Base-by-base conservation (phyloP, 1,140 invertebrate species). In the Tyrophagus putrescentiae region DNA sequence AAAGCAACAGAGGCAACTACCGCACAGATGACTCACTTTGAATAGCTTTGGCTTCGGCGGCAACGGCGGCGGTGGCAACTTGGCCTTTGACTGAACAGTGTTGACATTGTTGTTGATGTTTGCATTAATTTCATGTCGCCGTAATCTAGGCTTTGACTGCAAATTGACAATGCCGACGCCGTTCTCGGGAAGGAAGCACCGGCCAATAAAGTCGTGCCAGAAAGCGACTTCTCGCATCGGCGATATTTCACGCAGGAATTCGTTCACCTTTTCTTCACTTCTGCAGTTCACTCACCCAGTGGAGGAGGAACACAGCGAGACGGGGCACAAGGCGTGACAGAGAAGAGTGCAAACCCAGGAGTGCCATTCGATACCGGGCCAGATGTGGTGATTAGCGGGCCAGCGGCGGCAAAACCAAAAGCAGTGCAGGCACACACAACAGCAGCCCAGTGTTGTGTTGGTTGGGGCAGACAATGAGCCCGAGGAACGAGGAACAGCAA, bases 131-230 rank as follows among this genome's bases (percentile, higher is more conserved):
- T 9, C 52, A 54, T 54, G 7, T 54, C 9, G 18, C 23, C 6
- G 6, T 23, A 23, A 31, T 31, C 18, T 39, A n/a, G 11, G 52
- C 28, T 41, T 54, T 23, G 7, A 48, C 23, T 48, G 23, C 7
- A 18, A 13, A 39, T 39, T 48, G 23, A 21, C 45, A 48, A 25
- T 48, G 18, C 45, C 7, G 31, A 25, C 45, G 31, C 18, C 45
- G 31, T 21, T 13, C 23, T 21, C 21, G 9, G 45, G 18, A n/a
- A 9, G 2, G 13, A 54, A 3, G 3, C 32, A 27, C 32, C 27
- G 13, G 27, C 31, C 52, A 32, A 57, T 34, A 41, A 57, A 57
- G 16, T 57, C 18, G 23, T 57, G 56, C 56, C 56, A 57, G 31
- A 57, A 57, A 9, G 21, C 23, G 3, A 16, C 42, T 11, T 34